Percentiles rank a stretch among this genome's conserved stretches.
Conservation (phyloP, 1,140 invertebrate species). For the Drosophila erecta region DNA sequence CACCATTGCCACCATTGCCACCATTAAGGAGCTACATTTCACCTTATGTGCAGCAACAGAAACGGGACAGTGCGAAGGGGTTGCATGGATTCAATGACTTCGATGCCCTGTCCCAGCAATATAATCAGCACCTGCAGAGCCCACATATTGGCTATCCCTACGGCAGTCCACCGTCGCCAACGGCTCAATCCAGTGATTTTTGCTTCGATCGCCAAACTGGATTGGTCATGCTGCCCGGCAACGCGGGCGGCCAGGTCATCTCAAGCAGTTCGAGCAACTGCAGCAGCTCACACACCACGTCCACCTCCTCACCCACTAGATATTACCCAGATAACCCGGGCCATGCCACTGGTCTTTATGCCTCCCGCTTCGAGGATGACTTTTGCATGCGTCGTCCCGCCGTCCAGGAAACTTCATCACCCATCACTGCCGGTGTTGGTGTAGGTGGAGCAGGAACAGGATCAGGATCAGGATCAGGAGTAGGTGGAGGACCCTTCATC, state of each 20-base stretch:
- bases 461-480: not conserved
- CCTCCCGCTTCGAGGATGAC: slow-evolving; percentile 77
- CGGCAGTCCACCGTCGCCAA: slow-evolving; percentile 77
- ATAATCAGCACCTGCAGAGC: slow-evolving; percentile 74
- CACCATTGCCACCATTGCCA: slow-evolving; percentile 27
- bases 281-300: slow-evolving; percentile 40
- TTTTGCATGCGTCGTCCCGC: slow-evolving; percentile 61
- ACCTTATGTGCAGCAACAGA: slow-evolving; percentile 77
- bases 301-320: slow-evolving; percentile 38
- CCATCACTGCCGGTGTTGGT: not conserved
- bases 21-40: slow-evolving; percentile 50
- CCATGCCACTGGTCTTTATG: not conserved
- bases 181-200: slow-evolving; percentile 66
- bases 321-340: slow-evolving; percentile 33
- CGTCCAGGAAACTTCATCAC: not conserved
- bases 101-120: slow-evolving; percentile 77
- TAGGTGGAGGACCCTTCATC: slow-evolving; percentile 64
- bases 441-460: slow-evolving; percentile 15
- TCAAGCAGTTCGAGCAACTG: slow-evolving; percentile 60
- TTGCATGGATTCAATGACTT: slow-evolving; percentile 81
- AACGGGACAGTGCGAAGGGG: slow-evolving; percentile 75
- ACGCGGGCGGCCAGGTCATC: slow-evolving; percentile 7
- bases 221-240: not conserved
- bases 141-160: slow-evolving; percentile 79
- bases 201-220: slow-evolving; percentile 44